Evolutionary conservation across 2,113 vertebrate species (phyloP).

Genomic region (Dipodomys stephensi): DNA sequence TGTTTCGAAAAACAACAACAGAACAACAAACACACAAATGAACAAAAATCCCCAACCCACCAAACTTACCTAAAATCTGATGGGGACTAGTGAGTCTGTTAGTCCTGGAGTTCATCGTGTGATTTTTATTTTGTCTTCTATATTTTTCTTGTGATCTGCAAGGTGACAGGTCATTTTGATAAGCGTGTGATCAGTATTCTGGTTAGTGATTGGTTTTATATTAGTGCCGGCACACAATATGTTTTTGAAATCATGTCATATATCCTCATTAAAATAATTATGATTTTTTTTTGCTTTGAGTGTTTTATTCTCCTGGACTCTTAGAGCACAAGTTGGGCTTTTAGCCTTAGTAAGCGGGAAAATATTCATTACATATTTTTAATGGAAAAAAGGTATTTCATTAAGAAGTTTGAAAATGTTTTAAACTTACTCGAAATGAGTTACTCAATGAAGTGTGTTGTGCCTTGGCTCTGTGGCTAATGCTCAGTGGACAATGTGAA

Average conservation of each 20-base stretch:
- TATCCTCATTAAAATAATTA: background rate
- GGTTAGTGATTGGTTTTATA: background rate
- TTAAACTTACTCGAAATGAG: background rate
- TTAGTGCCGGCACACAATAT: too few relatives aligned
- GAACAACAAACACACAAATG: too few relatives aligned
- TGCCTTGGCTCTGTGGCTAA: conserved; percentile 60
- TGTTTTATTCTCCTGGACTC: conserved; percentile 57
- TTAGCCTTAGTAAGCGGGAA: conserved; percentile 30
- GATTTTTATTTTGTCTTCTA: conserved; percentile 39
- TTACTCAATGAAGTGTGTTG: conserved; percentile 10
- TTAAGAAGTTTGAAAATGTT: background rate
- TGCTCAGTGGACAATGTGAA: background rate
- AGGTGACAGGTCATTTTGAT: conserved; percentile 35
- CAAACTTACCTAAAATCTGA: background rate
- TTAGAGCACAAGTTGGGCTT: background rate
- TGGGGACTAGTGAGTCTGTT: background rate
- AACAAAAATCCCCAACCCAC: too few relatives aligned
- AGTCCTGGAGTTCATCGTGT: conserved; percentile 30
- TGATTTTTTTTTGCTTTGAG: conserved; percentile 37
- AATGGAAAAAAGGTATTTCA: too few relatives aligned
- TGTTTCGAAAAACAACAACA: too few relatives aligned
- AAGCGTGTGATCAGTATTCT: background rate
- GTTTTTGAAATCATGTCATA: conserved; percentile 25
- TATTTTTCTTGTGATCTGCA: conserved; percentile 39
- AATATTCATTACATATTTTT: background rate